Base-by-base conservation (phyloP, 2,113 vertebrate genomes). In the Aramus guarauna region DNA sequence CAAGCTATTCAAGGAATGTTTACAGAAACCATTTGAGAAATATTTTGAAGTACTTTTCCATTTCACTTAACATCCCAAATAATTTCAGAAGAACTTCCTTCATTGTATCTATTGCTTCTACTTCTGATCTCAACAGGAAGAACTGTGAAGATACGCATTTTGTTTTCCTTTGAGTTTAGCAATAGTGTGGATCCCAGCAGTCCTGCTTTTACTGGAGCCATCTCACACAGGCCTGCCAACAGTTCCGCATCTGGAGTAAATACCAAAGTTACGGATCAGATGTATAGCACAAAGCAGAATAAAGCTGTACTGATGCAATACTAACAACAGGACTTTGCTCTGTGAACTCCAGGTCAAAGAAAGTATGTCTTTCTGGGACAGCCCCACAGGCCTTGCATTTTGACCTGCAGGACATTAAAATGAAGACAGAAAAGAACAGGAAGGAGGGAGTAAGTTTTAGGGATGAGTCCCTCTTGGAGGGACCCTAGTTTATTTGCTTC, bases 141-240 rank as follows among this genome's bases (percentile, higher is more conserved):
- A 95, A 55, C 16, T 69, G 53, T 62, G 69, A 85, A 89, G 80
- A 73, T 64, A 69, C 0, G 32, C 30, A 34, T 91, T 94, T 82
- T 97, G 60, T 72, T 96, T 95, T 91, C 27, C 22, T 91, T 87
- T 95, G 74, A 91, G 53, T 90, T 92, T 84, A 94, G 66, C 66
- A 79, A 73, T n/a, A 94, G 32, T 30, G 43, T 78, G 91, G 66
- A 68, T 91, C 89, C 20, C 92, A 95, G 89, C 80, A 94, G 81
- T 95, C 37, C 89, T 95, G 73, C 81, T 97, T 95, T 96, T 92
- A 58, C 74, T 95, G 92, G 73, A 92, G 74, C 69, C 55, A 55
- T 60, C 85, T 94, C 91, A 94, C 66, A 62, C 41, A 75, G 62
- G 29, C 30, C 66, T 92, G 81, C 77, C 84, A 91, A 56, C 34